phyloP scores from a whole-genome alignment of 2,888 invertebrate species.

The Heliconius charithonia region DNA sequence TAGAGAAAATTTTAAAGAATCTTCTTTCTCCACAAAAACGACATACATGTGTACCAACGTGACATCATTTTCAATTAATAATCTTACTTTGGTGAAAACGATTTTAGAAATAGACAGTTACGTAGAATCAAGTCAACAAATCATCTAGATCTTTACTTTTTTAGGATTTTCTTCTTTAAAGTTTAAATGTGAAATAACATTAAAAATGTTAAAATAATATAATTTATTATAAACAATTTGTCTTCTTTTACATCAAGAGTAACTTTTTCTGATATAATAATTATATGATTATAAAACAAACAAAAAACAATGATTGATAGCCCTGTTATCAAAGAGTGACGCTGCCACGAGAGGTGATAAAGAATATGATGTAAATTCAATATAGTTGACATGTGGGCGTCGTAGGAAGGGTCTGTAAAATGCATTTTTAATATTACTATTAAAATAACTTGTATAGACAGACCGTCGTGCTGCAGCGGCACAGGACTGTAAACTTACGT shows the following conservation, averaged over 20 bases:
- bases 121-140: too few relatives aligned
- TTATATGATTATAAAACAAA: neutral
- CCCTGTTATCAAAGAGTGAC: conserved; percentile 8
- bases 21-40: too few relatives aligned
- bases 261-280: neutral
- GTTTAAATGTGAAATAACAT: too few relatives aligned
- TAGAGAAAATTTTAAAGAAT: too few relatives aligned
- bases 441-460: neutral
- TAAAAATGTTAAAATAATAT: too few relatives aligned
- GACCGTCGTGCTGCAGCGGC: neutral
- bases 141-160: too few relatives aligned
- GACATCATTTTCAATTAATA: too few relatives aligned
- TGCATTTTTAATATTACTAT: neutral
- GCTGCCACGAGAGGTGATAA: conserved; percentile 8
- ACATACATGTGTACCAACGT: too few relatives aligned
- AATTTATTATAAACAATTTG: neutral
- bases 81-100: neutral
- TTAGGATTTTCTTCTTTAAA: too few relatives aligned
- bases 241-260: neutral
- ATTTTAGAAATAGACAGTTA: neutral
- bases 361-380: conserved; percentile 10
- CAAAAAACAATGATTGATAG: conserved; percentile 10
- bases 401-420: neutral
- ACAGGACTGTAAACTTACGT: neutral
- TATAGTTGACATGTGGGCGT: conserved; percentile 8